Base-by-base conservation (phyloP, 2,888 invertebrate genomes). In the Epistrophella euchroma region DNA sequence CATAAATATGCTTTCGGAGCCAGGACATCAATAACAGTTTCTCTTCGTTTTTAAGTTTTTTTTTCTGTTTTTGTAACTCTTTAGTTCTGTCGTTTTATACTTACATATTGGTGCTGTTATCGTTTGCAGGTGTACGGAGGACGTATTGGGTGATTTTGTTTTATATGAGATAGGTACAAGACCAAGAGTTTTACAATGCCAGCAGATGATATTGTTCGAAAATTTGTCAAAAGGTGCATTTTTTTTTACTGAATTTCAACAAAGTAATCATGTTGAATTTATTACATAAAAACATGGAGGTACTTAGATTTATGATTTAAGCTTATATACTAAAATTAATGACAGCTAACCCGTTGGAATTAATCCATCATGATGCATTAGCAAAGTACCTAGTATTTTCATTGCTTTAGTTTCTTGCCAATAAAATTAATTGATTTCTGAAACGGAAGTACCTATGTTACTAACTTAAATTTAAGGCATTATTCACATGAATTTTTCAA, bases 1-100 rank as follows among this genome's bases (percentile, higher is more conserved):
- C 77, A 86, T 86, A 86, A 81, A 86, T 86, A 80, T 80, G 68
- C 66, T 76, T 84, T 80, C 68, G 80, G 71, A 70, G 85, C 76
- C 80, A 72, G 80, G 85, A 80, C 85, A 85, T 85, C 85, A 85
- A 85, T 85, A 76, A 85, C 80, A 80, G 71, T 72, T 85, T 80
- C 60, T 43, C 19, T 52, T 43, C 40, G 66, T 19, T 66, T 50
- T 66, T 4, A 50, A 50, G 66, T 66, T 43, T 2, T 40, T 73
- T 73, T 35, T 72, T 43, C 45, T 32, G 45, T 58, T 13, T 45
- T 47, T 35, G 11, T 56, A 13, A 9, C 32, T 40, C 19, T 71
- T 43, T 72, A 47, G 32, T 17, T 45, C 25, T 55, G 17, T 43
- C 37, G 19, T 60, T 77, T 83, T 70, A 75, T 84, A n/a, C n/a